These are phyloP conservation scores for Sylvia borin DNA, from an alignment of 2,797 vertebrate species.

Conservation along the genomic window DNA sequence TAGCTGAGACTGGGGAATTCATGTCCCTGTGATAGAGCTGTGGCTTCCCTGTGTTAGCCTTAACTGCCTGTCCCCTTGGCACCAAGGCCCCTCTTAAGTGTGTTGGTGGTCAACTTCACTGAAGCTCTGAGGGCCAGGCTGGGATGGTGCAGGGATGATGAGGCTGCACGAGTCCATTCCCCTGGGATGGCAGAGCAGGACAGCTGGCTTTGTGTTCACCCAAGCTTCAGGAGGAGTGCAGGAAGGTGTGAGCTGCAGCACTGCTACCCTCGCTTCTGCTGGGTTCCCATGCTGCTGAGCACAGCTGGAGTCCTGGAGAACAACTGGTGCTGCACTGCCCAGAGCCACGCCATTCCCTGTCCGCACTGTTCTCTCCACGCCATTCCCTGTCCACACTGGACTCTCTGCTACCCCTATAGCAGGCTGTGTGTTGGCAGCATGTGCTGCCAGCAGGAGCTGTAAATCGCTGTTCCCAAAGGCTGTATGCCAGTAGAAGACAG, in stretches of 20 bases:
- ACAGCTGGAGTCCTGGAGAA: neutral
- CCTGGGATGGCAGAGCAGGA: accelerated
- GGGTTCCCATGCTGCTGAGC: neutral
- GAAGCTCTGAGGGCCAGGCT: neutral
- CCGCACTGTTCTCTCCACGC: accelerated
- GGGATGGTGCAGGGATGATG: neutral
- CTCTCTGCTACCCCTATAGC: neutral
- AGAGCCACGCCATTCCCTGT: accelerated
- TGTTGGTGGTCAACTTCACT: neutral
- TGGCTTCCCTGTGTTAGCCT: neutral
- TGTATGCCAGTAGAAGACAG: neutral
- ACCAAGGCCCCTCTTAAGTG: neutral
- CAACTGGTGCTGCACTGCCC: neutral
- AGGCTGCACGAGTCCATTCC: neutral
- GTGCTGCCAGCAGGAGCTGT: neutral
- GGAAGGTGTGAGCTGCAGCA: neutral
- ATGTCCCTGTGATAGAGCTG: neutral
- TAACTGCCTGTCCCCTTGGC: neutral
- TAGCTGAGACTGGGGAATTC: neutral
- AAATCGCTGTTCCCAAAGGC: neutral
- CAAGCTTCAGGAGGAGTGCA: accelerated
- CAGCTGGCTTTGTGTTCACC: neutral
- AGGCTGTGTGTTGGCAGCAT: accelerated
- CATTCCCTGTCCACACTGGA: accelerated
- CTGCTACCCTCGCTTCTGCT: accelerated